Conservation (phyloP, 2,113 vertebrate species). For the Callospermophilus lateralis region DNA sequence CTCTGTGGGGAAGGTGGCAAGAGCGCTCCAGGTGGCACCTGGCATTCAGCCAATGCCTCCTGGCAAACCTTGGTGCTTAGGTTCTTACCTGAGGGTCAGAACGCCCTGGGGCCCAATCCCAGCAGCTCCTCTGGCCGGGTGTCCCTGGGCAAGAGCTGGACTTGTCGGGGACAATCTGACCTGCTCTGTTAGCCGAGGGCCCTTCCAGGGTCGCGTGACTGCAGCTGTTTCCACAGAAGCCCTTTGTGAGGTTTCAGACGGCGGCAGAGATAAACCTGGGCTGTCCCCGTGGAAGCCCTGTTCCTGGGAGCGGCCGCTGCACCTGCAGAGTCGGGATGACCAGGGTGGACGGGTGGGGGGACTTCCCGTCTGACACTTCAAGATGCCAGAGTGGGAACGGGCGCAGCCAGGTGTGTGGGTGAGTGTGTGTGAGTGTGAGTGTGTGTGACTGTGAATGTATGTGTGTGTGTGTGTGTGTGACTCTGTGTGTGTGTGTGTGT, state of each 20-base stretch:
- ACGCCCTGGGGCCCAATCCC: accelerated
- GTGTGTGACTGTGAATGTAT: too few species aligned
- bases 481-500: too few species aligned
- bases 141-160: neutral
- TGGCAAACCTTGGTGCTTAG: neutral
- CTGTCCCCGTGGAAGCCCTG: neutral
- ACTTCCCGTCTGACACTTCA: neutral
- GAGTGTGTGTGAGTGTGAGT: neutral
- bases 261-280: neutral
- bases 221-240: neutral
- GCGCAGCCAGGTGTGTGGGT: neutral
- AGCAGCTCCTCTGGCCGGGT: neutral
- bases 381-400: neutral
- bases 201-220: neutral
- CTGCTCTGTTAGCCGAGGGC: neutral
- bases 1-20: neutral
- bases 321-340: neutral
- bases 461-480: too few species aligned
- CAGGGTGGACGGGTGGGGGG: neutral
- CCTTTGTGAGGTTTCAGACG: neutral
- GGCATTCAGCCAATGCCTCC: neutral
- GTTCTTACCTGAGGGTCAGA: neutral
- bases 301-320: accelerated
- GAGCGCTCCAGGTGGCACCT: neutral
- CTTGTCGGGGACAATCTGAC: neutral